These are phyloP conservation scores for Heteromormyrus szaboi DNA, from an alignment of 2,797 vertebrate species.

Conservation along the genomic window DNA sequence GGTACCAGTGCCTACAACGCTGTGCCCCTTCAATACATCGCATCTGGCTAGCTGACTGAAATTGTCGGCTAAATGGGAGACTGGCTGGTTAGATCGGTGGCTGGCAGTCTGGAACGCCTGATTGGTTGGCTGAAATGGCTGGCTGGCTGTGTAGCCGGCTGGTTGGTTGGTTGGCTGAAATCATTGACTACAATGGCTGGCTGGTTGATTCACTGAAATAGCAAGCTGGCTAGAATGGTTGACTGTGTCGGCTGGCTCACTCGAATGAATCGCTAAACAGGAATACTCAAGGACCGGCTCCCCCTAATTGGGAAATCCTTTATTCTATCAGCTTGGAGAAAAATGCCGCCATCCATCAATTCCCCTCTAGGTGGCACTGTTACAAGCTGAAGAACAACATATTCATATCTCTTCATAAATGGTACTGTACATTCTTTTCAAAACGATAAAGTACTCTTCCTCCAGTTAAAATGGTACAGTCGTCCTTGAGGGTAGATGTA, in stretches of 20 bases:
- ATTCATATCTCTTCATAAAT: neutral
- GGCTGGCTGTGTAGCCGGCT: neutral
- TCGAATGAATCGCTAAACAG: neutral
- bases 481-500: neutral
- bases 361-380: neutral
- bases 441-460: neutral
- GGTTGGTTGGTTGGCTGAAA: neutral
- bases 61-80: neutral
- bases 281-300: neutral
- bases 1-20: neutral
- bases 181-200: neutral
- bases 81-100: neutral
- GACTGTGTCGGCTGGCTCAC: neutral
- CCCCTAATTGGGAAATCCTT: neutral
- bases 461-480: neutral
- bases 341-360: neutral
- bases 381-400: neutral
- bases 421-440: neutral
- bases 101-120: neutral
- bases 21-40: neutral
- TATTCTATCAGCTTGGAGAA: neutral
- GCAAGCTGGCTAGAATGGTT: neutral
- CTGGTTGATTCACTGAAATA: neutral
- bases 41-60: neutral
- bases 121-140: neutral